A percentile compares a stretch with the other conserved stretches of the same genome.
Evolutionary conservation across 2,797 vertebrate species (phyloP).

Genomic region (Esox lucius): DNA sequence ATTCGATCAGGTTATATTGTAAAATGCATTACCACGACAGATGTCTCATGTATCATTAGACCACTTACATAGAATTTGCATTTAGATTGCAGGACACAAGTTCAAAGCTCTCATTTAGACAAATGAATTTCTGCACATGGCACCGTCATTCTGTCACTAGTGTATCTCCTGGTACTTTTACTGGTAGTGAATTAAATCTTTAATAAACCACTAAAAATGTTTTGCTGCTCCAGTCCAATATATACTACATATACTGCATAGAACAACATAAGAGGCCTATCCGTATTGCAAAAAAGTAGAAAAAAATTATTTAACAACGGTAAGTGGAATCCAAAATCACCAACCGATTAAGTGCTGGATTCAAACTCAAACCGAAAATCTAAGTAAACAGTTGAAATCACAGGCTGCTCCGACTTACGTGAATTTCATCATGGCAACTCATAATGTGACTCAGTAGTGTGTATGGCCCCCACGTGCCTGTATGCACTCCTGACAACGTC

Average conservation of each 20-base stretch:
- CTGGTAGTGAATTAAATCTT: constrained; percentile 13
- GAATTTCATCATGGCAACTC: too few species aligned
- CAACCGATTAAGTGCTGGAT: neutral
- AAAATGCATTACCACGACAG: neutral
- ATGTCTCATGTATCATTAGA: constrained; percentile 7
- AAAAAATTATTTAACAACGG: too few species aligned
- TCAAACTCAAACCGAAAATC: too few species aligned
- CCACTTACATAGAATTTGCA: constrained; percentile 21
- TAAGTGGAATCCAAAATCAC: neutral
- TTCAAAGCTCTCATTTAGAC: constrained; percentile 13
- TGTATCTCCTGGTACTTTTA: constrained; percentile 3
- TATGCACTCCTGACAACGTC: too few species aligned
- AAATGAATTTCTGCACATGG: constrained; percentile 2
- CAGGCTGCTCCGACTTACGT: too few species aligned
- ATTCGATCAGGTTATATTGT: constrained; percentile 15
- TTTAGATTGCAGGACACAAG: constrained; percentile 14
- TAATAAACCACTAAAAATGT: constrained; percentile 5
- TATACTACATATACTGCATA: neutral
- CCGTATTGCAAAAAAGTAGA: neutral
- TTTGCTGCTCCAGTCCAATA: neutral
- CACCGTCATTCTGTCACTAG: neutral
- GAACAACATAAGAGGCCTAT: neutral
- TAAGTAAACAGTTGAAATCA: too few species aligned
- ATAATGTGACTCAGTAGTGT: too few species aligned
- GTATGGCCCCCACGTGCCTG: too few species aligned